Base-by-base conservation (phyloP, 64 coral and sea anemone genomes). In the Porites australiensis region DNA sequence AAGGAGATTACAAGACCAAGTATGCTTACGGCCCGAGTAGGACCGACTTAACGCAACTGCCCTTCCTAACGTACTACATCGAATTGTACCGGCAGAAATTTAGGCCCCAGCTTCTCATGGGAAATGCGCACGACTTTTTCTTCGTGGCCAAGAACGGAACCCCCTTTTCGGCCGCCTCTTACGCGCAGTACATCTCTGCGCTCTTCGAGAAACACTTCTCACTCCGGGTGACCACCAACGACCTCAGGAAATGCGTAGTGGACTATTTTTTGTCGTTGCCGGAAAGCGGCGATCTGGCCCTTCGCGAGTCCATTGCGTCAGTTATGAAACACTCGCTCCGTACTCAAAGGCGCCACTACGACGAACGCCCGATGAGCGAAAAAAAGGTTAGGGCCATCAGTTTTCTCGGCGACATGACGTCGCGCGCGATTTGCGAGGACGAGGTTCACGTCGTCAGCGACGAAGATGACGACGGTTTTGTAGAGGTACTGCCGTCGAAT, bases 141-240 rank as follows among this genome's bases (percentile, higher is more conserved):
- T 72, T 86, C 11, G 84, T 87, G 9, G 43, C 27, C 50, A 9
- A 20, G 49, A 53, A 55, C 8, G 84, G 84, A 12, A 37, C 55
- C 14, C 64, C 65, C 0, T 87, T 87, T 23, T 37, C 49, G 10
- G 8, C 3, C 11, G 4, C 64, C 64, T 5, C 55, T 5, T 57
- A 58, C 46, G 58, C 4, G 7, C 43, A 87, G 13, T 87, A 87
- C 67, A 54, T 87, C 7, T 53, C 65, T 0, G 70, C 0, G 4
- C 57, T 87, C 4, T 87, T 87, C 54, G 50, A 87, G 10, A 87
- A 73, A 54, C 73, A 87, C 37, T 72, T 69, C 6, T 53, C 50
- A 3, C 18, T 64, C 4, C 13, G 18, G 18, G 4, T 64, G 18
- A 5, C 61, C 61, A 64, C 61, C 13, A 15, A 15, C 12, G 61